phyloP scores from a whole-genome alignment of 1,140 invertebrate species.

The Melanaphis sacchari region DNA sequence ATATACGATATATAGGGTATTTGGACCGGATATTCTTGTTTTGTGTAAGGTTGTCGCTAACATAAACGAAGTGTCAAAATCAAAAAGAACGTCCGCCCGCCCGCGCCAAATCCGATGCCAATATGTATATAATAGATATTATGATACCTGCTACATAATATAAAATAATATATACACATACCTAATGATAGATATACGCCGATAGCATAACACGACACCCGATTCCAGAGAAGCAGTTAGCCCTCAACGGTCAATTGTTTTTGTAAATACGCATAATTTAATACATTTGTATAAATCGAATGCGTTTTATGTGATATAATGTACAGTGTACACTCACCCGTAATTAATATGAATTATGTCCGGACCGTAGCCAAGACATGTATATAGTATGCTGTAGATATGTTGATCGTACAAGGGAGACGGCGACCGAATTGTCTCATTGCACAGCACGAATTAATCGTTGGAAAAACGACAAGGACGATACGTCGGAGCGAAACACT shows the following conservation, averaged over 20 bases:
- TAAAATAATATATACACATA: not conserved
- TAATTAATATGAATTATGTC: conserved; percentile 8
- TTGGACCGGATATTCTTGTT: conserved; percentile 50
- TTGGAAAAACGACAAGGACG: conserved; percentile 8
- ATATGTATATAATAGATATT: not conserved
- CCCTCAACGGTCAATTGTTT: conserved; percentile 2
- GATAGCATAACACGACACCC: not conserved
- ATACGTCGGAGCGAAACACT: not conserved
- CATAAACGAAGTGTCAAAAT: not conserved
- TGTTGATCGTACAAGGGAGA: not conserved
- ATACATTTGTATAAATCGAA: not conserved
- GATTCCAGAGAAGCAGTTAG: conserved; percentile 39
- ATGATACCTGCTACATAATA: not conserved
- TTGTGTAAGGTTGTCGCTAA: conserved; percentile 25
- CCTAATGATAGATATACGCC: not conserved
- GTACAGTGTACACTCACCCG: not conserved
- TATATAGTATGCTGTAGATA: not conserved
- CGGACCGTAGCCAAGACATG: not conserved
- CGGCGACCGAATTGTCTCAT: not conserved
- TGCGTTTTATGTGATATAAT: not conserved
- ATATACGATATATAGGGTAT: not conserved
- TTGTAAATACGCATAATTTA: not conserved
- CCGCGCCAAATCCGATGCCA: not conserved
- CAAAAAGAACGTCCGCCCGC: conserved; percentile 22
- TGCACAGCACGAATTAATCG: not conserved